phyloP scores from a whole-genome alignment of 2,888 invertebrate species.

The Octonoba sinensis region DNA sequence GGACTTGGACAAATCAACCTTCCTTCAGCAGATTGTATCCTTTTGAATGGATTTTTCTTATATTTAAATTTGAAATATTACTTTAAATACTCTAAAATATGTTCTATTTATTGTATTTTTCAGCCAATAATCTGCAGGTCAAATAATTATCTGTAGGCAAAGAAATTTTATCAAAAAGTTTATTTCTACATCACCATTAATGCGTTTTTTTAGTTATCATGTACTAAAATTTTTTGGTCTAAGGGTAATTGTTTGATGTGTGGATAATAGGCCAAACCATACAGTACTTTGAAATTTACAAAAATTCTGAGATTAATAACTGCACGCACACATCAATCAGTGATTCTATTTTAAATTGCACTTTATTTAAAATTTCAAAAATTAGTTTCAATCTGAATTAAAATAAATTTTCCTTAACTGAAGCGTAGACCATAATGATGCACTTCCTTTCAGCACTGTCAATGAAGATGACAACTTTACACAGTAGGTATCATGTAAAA shows the following conservation, averaged over 20 bases:
- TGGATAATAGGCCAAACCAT: too few relatives aligned
- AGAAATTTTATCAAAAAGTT: too few relatives aligned
- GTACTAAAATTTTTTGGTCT: too few relatives aligned
- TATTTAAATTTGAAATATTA: too few relatives aligned
- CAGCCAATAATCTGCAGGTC: too few relatives aligned
- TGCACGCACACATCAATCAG: not conserved
- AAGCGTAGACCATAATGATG: not conserved
- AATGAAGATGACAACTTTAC: not conserved
- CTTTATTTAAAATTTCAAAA: not conserved
- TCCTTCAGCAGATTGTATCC: not conserved
- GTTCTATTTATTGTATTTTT: too few relatives aligned
- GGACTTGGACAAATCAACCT: not conserved
- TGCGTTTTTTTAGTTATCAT: too few relatives aligned
- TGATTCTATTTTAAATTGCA: not conserved
- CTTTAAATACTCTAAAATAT: too few relatives aligned
- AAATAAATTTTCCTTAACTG: not conserved
- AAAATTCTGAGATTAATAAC: not conserved
- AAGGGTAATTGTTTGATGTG: too few relatives aligned
- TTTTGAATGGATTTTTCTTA: not conserved
- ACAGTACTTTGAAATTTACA: not conserved
- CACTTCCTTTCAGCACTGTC: not conserved
- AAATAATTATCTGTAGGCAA: too few relatives aligned
- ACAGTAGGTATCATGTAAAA: not conserved
- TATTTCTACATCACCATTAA: too few relatives aligned
- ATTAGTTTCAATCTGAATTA: not conserved